Percentiles rank a stretch among this genome's conserved stretches.
Conservation (phyloP, 1,140 invertebrate species). For the Octopus sinensis region DNA sequence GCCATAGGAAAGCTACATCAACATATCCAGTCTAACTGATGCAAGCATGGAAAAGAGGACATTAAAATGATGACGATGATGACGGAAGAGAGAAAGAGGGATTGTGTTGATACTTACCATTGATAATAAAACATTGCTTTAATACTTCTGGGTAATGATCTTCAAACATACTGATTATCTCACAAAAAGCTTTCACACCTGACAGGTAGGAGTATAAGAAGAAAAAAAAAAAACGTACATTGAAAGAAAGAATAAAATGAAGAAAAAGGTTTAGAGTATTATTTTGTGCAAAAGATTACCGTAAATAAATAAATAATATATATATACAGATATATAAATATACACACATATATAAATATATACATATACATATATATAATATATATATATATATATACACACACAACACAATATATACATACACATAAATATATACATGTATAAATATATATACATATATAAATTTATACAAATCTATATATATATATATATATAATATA, state of each 20-base stretch:
- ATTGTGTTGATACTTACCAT: constrained; percentile 29
- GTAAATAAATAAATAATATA: not conserved
- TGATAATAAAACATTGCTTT: constrained; percentile 36
- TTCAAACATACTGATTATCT: constrained; percentile 41
- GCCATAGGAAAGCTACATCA: not conserved
- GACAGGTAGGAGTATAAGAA: constrained; percentile 6
- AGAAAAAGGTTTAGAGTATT: not conserved
- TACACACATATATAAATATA: too few species aligned
- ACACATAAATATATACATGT: too few species aligned
- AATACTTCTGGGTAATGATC: constrained; percentile 44
- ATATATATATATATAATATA: too few species aligned
- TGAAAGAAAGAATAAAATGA: not conserved
- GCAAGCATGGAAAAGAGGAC: not conserved
- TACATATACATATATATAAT: too few species aligned
- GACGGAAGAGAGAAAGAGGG: not conserved
- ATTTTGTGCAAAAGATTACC: not conserved
- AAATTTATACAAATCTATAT: too few species aligned
- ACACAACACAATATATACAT: too few species aligned
- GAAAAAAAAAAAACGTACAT: not conserved
- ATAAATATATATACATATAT: too few species aligned
- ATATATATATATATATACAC: too few species aligned
- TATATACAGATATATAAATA: too few species aligned
- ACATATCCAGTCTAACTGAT: not conserved
- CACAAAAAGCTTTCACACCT: constrained; percentile 40
- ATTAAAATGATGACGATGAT: not conserved